Conservation (phyloP, 1,140 invertebrate species). For the Brachionus rubens region DNA sequence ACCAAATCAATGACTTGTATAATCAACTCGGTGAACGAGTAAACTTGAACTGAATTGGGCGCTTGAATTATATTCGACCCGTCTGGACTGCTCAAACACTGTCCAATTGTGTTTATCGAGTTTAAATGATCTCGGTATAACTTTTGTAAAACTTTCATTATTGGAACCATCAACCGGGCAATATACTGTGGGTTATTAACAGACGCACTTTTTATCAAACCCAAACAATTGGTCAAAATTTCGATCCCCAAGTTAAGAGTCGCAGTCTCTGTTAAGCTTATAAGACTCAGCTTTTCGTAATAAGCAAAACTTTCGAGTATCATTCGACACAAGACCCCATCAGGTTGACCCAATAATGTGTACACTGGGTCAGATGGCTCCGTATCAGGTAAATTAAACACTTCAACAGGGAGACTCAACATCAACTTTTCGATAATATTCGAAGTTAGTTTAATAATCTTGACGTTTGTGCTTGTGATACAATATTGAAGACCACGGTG, state of each 20-base stretch:
- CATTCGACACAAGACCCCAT: constrained; percentile 62
- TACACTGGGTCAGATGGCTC: neutral
- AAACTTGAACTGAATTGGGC: neutral
- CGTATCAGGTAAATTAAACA: neutral
- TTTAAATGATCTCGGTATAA: constrained; percentile 82
- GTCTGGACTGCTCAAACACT: constrained; percentile 50
- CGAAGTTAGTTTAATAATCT: neutral
- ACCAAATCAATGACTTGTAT: constrained; percentile 85
- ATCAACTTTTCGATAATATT: constrained; percentile 22
- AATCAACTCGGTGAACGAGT: constrained; percentile 66
- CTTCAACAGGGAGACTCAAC: neutral
- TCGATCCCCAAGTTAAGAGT: constrained; percentile 63
- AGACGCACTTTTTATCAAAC: constrained; percentile 83
- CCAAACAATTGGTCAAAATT: constrained; percentile 76
- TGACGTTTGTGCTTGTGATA: neutral
- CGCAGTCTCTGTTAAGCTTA: neutral
- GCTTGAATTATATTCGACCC: neutral
- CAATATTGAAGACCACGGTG: neutral
- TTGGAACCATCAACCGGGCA: constrained; percentile 80
- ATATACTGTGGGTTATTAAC: constrained; percentile 73
- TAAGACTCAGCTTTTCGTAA: constrained; percentile 72
- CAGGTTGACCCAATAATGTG: constrained; percentile 29
- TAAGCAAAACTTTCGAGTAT: constrained; percentile 78
- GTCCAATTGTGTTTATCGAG: constrained; percentile 59
- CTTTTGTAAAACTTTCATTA: constrained; percentile 84